Evolutionary conservation across 2,113 vertebrate genomes (phyloP).

Genomic region (Gymnogyps californianus): DNA sequence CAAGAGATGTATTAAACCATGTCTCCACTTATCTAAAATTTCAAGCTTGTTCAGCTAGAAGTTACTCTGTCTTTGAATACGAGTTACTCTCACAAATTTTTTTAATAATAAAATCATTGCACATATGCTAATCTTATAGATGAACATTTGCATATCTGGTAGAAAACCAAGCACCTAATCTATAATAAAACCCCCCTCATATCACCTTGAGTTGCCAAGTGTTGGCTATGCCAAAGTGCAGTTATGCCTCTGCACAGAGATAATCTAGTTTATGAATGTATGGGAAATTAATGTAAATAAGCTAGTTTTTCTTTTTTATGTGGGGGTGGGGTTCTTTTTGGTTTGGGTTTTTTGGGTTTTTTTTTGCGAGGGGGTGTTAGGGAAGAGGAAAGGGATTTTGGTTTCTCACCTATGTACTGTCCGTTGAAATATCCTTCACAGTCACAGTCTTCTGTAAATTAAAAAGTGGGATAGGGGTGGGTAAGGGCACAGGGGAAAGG

Average conservation of each 20-base stretch:
- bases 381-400: not conserved
- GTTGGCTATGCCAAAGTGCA: not conserved
- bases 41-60: not conserved
- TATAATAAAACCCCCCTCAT: not conserved
- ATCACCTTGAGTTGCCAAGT: not conserved
- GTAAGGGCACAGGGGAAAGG: not conserved
- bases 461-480: not conserved
- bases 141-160: not conserved
- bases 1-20: not conserved
- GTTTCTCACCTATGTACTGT: conserved; percentile 87
- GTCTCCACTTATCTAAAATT: not conserved
- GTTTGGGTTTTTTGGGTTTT: not conserved
- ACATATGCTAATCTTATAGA: not conserved
- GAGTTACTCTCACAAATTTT: not conserved
- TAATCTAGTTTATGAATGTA: not conserved
- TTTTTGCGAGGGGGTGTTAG: too few relatives aligned
- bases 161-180: not conserved
- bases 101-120: not conserved
- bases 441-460: conserved; percentile 87
- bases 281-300: not conserved
- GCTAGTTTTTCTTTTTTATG: not conserved
- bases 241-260: not conserved
- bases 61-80: not conserved
- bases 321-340: not conserved
- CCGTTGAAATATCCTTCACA: conserved; percentile 85